Conservation (phyloP, 2,797 vertebrate species). For the Capromys pilorides region DNA sequence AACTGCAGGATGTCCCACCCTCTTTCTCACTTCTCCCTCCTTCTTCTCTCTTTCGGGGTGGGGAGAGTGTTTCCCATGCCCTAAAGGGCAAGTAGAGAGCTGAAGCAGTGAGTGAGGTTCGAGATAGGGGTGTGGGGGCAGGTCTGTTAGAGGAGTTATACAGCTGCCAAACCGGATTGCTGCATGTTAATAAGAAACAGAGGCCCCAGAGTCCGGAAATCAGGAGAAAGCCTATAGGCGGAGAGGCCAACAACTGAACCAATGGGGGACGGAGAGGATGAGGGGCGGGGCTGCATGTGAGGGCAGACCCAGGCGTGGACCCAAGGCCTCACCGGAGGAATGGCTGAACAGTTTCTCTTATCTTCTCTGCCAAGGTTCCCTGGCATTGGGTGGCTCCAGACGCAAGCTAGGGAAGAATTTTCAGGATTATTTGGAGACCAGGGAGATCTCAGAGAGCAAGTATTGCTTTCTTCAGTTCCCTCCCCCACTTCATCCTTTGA, state of each 20-base stretch:
- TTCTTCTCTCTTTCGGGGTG: not conserved
- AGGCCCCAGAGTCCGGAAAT: slow-evolving; percentile 18
- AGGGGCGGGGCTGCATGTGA: not conserved
- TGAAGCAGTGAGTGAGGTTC: not conserved
- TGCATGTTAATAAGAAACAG: slow-evolving; percentile 60
- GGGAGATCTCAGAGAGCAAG: not conserved
- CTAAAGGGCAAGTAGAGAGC: not conserved
- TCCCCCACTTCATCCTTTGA: not conserved
- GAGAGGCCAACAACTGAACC: not conserved
- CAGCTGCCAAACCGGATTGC: not conserved
- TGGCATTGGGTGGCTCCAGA: slow-evolving; percentile 65
- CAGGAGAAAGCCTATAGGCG: slow-evolving; percentile 12
- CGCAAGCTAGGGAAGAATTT: slow-evolving; percentile 67
- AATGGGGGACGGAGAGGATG: not conserved
- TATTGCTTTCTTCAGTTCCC: not conserved
- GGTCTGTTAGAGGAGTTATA: not conserved
- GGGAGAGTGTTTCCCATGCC: not conserved
- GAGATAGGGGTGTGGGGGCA: accelerated
- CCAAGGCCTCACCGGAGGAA: slow-evolving; percentile 71
- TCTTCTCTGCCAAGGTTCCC: slow-evolving; percentile 42
- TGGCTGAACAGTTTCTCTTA: slow-evolving; percentile 76
- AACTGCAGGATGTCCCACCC: not conserved
- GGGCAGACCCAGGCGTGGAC: no score
- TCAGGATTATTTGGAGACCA: slow-evolving; percentile 34
- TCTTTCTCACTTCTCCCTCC: not conserved